Conservation (phyloP, 2,797 vertebrate species). For the Pelobates cultripes region DNA sequence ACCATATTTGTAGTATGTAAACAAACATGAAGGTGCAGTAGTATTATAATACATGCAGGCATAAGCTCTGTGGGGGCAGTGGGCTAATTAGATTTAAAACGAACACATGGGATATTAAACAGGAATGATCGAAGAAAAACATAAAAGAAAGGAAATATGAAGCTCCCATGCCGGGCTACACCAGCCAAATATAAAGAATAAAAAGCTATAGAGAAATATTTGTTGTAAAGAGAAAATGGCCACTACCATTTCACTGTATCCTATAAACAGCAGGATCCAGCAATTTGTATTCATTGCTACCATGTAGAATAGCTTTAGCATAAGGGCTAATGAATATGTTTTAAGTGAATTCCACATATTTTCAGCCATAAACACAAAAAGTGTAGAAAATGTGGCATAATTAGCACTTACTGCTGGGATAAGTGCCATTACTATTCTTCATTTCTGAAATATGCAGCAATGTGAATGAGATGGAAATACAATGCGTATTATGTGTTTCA, state of each 20-base stretch:
- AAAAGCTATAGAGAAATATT: neutral
- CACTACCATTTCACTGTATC: constrained; percentile 19
- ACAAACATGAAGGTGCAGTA: neutral
- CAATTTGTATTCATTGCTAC: constrained; percentile 38
- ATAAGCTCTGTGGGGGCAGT: neutral
- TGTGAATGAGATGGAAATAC: constrained; percentile 10
- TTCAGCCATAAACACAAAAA: constrained; percentile 38
- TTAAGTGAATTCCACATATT: constrained; percentile 27
- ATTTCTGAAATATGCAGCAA: constrained; percentile 21
- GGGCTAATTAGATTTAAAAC: constrained; percentile 26
- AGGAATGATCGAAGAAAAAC: neutral
- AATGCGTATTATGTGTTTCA: constrained; percentile 2
- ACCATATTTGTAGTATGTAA: neutral
- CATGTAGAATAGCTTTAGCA: constrained; percentile 5
- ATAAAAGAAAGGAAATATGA: neutral
- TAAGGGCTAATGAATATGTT: constrained; percentile 40
- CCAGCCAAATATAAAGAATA: constrained; percentile 19
- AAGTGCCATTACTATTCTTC: constrained; percentile 33
- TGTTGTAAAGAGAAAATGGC: constrained; percentile 20
- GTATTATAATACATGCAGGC: neutral
- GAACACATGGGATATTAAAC: constrained; percentile 25
- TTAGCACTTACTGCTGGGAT: constrained; percentile 44
- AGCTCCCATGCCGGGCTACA: constrained; percentile 11
- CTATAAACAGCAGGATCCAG: constrained; percentile 37
- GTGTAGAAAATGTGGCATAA: constrained; percentile 31